Evolutionary conservation across 1,140 invertebrate genomes (phyloP), one percentile per base, ranked within the genome.

Genomic region (Scaptomyza hsui): DNA sequence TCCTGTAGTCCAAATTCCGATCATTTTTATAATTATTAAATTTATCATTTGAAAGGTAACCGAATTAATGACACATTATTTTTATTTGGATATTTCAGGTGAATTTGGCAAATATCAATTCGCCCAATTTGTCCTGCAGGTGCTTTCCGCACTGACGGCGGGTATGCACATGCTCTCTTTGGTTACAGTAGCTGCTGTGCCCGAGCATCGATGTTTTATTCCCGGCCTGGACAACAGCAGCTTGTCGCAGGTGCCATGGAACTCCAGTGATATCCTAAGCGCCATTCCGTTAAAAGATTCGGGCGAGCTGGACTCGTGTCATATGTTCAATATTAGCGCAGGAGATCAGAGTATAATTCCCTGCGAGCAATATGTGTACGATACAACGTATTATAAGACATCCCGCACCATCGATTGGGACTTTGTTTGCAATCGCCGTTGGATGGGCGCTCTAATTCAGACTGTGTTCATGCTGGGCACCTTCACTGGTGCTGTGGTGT

Each of bases 401-500:
- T 95, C 95, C 0, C 93, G 94, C 57, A 94, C 93, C 5, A 96
- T 96, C 2, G 95, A 96, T 92, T 98, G 96, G 96, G 92, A 96
- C 80, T 94, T 98, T 32, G 96, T 98, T 0, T 98, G 97, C 89
- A 94, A 95, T 51, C 91, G 93, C 56, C 92, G 96, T 61, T 98
- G 96, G 96, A 95, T 95, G 93, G 94, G 95, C 2, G 95, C 97
- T 1, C 90, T 96, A 10, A 95, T 96, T 0, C 96, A 98, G 86
- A 95, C 93, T 1, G 89, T 93, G 5, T 98, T 97, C 89, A 98
- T 98, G 96, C 93, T 97, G 60, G 97, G 97, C n/a, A 96, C 97
- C 7, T 96, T 98, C 48, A 93, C 95, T 4, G 97, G 97, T 3
- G 96, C 97, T 4, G 94, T 98, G 0, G 93, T 95, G 0, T 92